Evolutionary conservation across 1,140 invertebrate genomes (phyloP), one percentile per base, ranked within the genome.

Genomic region (Choristoneura fumiferana): DNA sequence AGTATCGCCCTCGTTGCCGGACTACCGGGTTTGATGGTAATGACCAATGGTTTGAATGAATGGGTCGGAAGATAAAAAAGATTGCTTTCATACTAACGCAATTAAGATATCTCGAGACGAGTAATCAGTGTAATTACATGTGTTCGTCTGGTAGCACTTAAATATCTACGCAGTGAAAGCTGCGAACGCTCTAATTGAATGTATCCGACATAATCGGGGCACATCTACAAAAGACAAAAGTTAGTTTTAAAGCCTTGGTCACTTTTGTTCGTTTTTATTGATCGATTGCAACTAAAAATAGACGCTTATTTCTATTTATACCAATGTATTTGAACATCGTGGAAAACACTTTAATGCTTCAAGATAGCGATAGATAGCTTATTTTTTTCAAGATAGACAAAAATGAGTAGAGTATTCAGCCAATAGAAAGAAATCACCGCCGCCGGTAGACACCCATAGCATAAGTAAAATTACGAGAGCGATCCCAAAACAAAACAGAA

Each of bases 1-100:
- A 65, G 62, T 65, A 60, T 67, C 63, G 40, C 53, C 52, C 59
- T 67, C 57, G 67, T 67, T 63, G 60, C 37, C 36, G 8, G 40
- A 43, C 40, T 43, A 43, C 40, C 40, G 17, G 17, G 40, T 43
- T n/a, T 18, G 40, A 43, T 43, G 40, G 10, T 15, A 37, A 37
- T 37, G 3, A n/a, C 3, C 2, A 2, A 37, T 9, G 35, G 3
- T 1, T n/a, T 34, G 9, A 34, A 9, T 1, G 17, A 14, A 43
- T 6, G 15, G 15, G 15, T 10, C 8, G 40, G 40, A 43, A 43
- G 15, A 8, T 10, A 9, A n/a, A n/a, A 43, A 5, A 10, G 15
- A 18, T 18, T 14, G 14, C 39, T 43, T 43, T 14, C 17, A 43
- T 43, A 9, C 13, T 40, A 43, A 43, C 17, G 40, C 40, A 43